Evolutionary conservation across 2,797 vertebrate genomes (phyloP), one percentile per base, ranked within the genome.

Genomic region (Acomys russatus): DNA sequence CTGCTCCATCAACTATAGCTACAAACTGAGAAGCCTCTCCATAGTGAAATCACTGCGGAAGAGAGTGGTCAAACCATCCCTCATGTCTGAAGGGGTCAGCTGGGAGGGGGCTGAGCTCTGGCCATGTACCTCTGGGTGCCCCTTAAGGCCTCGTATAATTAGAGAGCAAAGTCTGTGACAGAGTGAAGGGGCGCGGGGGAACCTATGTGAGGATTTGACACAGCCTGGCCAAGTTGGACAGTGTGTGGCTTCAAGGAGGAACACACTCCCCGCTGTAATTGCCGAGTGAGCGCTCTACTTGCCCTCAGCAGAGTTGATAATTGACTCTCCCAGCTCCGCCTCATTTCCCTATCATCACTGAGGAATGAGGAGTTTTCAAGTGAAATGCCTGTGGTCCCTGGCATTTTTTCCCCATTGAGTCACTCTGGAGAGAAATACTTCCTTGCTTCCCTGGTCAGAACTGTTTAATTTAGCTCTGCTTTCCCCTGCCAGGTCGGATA

Each of bases 291-390:
- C 18, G 64, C 77, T 93, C 92, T 92, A 49, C 85, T 94, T 35
- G 71, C 94, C 95, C 94, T 92, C 76, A 82, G 23, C 89, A 63
- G 85, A 59, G 79, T 14, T 17, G 61, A 38, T 83, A 80, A 95
- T 59, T 77, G 82, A 76, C 92, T 92, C 35, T 0, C 33, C 6
- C 44, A 3, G 66, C 92, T 92, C 78, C 9, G 71, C 79, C 84
- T 94, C 97, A 83, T 96, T 97, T 86, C 95, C 90, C 95, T 95
- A 90, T 82, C 91, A 88, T 64, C 91, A 38, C 51, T 51, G n/a
- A 56, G 61, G 76, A 94, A 92, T 83, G 89, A 73, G 93, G 76
- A 64, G 70, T 91, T 97, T 95, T 92, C 79, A 93, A 90, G 88
- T 94, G 87, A 94, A 44, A 77, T 95, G 87, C 82, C 91, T 49